Evolutionary conservation across 2,797 vertebrate species (phyloP), one percentile per base, ranked within the genome.

Genomic region (Ibycter americanus): DNA sequence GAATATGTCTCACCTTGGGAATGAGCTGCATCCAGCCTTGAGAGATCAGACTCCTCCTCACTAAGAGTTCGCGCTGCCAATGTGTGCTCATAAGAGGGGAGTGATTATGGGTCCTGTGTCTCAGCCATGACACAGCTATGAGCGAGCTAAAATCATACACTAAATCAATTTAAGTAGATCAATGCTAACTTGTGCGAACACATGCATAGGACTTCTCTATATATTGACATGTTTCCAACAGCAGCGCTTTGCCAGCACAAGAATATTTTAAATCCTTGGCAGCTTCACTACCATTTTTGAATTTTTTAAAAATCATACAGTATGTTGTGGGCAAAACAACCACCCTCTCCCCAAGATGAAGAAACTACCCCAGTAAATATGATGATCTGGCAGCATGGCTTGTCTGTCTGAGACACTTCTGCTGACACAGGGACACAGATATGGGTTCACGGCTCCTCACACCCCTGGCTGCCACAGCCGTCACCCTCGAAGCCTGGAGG

Each of bases 351-450:
- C 62, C 22, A 26, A 14, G 51, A 32, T 27, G 38, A 91, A 84
- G 78, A 55, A 63, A 34, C 23, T 54, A 26, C 14, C 40, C n/a
- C n/a, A 54, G 62, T 20, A 51, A 61, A 76, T 9, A 65, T 0
- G 3, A 58, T 1, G 2, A 44, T n/a, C 42, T 62, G 73, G 16
- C 47, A 32, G 29, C 0, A 0, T 20, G 26, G 58, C 46, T 82
- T 46, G 29, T 65, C 61, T 74, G 2, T 38, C 10, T 20, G 87
- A 76, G 73, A 65, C 8, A 11, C 77, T 68, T 63, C 51, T 84
- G 62, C 55, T 72, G 81, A 61, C 73, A 74, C 42, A 9, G 74
- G 36, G 52, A 18, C 1, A 8, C 6, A 46, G 70, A 67, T 61
- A 58, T 79, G 91, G 73, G n/a, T 61, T 82, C 77, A 49, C 52